phyloP scores from a whole-genome alignment of 2,797 vertebrate genomes.

The Girardinus metallicus region DNA sequence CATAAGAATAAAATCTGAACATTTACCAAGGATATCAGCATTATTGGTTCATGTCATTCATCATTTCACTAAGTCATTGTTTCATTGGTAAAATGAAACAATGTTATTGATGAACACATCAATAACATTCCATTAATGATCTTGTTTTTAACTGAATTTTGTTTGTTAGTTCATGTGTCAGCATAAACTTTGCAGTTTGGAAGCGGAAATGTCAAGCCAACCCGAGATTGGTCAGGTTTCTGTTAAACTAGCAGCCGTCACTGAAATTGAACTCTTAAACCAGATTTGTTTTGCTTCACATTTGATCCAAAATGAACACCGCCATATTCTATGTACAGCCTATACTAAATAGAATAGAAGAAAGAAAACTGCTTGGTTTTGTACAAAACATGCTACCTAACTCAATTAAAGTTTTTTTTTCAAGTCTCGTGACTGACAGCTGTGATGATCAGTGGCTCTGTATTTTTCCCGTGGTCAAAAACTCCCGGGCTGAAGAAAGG shows the following conservation, averaged over 20 bases:
- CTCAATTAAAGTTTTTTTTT: neutral
- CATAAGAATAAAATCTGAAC: neutral
- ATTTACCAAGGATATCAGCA: neutral
- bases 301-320: neutral
- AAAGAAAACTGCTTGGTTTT: neutral
- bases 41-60: neutral
- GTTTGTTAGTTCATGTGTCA: neutral
- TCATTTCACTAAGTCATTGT: neutral
- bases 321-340: neutral
- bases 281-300: neutral
- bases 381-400: neutral
- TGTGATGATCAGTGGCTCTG: slow-evolving; percentile 60
- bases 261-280: neutral
- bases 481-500: slow-evolving; percentile 78
- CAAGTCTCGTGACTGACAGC: slow-evolving; percentile 30
- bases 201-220: neutral
- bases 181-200: neutral
- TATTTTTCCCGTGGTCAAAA: slow-evolving; percentile 71
- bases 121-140: neutral
- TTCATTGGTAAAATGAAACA: too few species aligned
- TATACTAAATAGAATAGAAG: neutral
- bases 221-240: neutral
- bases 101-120: neutral
- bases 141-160: neutral
- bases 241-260: neutral